phyloP scores from a whole-genome alignment of 2,113 vertebrate genomes.

The Formicarius rufipectus region DNA sequence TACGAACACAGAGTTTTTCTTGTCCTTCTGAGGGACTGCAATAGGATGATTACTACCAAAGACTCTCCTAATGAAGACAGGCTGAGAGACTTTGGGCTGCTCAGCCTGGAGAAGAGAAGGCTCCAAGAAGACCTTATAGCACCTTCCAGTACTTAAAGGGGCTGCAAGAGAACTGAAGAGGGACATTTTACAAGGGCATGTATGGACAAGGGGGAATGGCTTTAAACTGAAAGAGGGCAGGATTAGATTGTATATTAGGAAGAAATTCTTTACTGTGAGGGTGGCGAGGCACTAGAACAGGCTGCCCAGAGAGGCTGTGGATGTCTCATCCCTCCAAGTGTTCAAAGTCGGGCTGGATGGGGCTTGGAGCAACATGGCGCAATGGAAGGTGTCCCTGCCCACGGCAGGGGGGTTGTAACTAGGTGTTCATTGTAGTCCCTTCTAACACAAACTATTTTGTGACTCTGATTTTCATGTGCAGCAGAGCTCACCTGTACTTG shows the following conservation, averaged over 20 bases:
- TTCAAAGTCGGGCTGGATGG: neutral
- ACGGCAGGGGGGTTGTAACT: fast-evolving
- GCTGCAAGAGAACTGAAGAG: neutral
- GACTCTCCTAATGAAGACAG: neutral
- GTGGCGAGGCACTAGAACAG: neutral
- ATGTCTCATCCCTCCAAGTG: neutral
- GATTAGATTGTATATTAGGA: neutral
- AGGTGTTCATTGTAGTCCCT: neutral
- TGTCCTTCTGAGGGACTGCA: neutral
- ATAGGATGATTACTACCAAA: neutral
- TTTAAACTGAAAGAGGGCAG: neutral
- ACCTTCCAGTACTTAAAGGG: neutral
- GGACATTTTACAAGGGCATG: neutral
- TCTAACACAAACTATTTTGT: neutral
- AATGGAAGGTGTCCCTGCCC: neutral
- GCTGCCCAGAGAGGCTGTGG: neutral
- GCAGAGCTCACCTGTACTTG: neutral
- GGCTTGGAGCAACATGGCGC: neutral
- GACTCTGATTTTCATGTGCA: neutral
- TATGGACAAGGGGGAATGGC: neutral
- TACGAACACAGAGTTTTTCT: neutral
- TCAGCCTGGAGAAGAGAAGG: neutral
- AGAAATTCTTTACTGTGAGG: neutral
- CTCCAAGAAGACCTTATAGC: neutral
- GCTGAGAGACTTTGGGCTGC: neutral